These are phyloP conservation scores for Zelleria hepariella DNA, from an alignment of 2,888 invertebrate genomes.

Conservation along the genomic window DNA sequence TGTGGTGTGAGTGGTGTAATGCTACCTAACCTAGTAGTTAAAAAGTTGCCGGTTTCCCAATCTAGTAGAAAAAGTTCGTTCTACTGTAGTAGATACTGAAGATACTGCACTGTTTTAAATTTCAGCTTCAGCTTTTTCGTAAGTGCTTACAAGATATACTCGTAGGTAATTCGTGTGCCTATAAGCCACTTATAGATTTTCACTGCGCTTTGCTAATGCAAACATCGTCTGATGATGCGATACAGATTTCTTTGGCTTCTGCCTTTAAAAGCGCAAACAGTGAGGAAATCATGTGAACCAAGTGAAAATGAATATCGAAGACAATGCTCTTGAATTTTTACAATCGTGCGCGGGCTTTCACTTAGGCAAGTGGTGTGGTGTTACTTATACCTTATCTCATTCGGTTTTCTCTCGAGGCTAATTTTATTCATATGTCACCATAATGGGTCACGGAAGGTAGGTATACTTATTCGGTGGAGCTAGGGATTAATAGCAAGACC, in stretches of 20 bases:
- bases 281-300: conserved; percentile 55
- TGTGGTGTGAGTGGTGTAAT: too few species aligned
- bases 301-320: conserved; percentile 46
- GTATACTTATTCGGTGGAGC: not conserved
- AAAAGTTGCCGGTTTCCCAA: too few species aligned
- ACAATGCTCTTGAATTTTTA: conserved; percentile 56
- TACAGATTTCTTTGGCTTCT: not conserved
- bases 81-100: too few species aligned
- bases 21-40: too few species aligned
- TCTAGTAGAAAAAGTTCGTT: too few species aligned
- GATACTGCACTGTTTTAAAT: too few species aligned
- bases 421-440: conserved; percentile 25
- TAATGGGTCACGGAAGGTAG: conserved; percentile 13
- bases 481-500: too few species aligned
- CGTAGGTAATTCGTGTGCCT: too few species aligned
- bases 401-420: conserved; percentile 24
- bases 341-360: conserved; percentile 45
- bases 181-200: too few species aligned
- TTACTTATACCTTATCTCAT: conserved; percentile 14
- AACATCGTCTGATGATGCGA: not conserved
- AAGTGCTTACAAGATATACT: too few species aligned
- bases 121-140: not conserved
- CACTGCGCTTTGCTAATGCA: not conserved
- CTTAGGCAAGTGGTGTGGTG: conserved; percentile 30
- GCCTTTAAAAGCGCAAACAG: not conserved